Base-by-base conservation (phyloP, 2,888 invertebrate genomes). In the Morpho achilles region DNA sequence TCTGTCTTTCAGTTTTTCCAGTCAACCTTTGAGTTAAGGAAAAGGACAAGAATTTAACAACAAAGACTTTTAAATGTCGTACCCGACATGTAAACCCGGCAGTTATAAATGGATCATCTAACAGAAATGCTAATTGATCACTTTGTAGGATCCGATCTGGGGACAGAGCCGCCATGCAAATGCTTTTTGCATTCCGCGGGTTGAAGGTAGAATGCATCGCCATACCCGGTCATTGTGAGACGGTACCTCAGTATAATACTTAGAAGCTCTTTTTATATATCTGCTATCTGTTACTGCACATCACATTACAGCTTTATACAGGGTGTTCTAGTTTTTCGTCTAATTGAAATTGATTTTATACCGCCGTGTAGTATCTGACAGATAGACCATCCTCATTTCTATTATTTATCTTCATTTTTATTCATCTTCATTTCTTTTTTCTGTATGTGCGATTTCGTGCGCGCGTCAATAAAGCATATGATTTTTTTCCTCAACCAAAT, bases 41-140 rank as follows among this genome's bases (percentile, higher is more conserved):
- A 16, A 16, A 16, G 16, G 16, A 16, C 16, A 16, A 16, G 16
- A 16, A 16, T 16, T 16, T 16, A 16, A 16, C 16, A 16, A 16
- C 16, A 10, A 42, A 41, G 6, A 50, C 10, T 41, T 10, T 50
- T n/a, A 41, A 43, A 51, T 16, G 7, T 41, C 22, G 10, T 40
- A 58, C 23, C 65, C 32, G 32, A 32, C 32, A 32, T 32, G 32
- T 0, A 32, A 32, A 67, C 60, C 47, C 47, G 55, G 53, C 39
- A 40, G 57, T 22, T 68, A 65, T 69, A 70, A 74, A 73, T 44
- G 59, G 59, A 54, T 39, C 62, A 65, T 67, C 65, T 75, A 74
- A 77, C 78, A 76, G 71, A 76, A 77, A 83, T 81, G 84, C 85
- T 84, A 85, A 86, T 84, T 84, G 82, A 79, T 78, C 75, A 74